Evolutionary conservation across 2,797 vertebrate genomes (phyloP).

Genomic region (Stomatorhinus walkeri): DNA sequence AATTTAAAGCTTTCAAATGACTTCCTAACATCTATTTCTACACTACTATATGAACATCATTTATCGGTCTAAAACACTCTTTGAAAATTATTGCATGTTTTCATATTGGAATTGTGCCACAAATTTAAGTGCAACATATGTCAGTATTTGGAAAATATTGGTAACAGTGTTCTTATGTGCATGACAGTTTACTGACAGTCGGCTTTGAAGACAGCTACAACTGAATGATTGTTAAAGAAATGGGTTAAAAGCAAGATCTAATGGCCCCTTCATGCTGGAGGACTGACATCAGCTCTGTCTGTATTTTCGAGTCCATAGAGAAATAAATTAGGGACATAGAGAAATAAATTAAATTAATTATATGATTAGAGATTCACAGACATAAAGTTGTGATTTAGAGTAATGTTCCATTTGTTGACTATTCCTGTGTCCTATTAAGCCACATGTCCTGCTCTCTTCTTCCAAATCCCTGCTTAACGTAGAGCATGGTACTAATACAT

Average conservation of each 20-base stretch:
- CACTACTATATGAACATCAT: background rate
- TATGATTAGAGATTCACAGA: background rate
- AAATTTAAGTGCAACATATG: background rate
- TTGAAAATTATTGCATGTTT: background rate
- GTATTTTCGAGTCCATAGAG: background rate
- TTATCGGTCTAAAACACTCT: background rate
- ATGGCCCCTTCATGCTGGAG: background rate
- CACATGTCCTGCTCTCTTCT: background rate
- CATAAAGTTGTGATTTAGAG: background rate
- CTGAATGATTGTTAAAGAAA: background rate
- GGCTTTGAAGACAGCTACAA: background rate
- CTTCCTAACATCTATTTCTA: background rate
- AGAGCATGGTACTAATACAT: background rate
- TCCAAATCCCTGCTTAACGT: background rate
- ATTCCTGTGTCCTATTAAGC: background rate
- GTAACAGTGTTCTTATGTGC: background rate
- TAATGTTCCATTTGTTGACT: background rate
- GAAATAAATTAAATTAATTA: background rate
- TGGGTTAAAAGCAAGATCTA: background rate
- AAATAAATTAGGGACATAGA: background rate
- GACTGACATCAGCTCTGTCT: background rate
- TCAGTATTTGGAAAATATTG: background rate
- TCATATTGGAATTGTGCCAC: background rate
- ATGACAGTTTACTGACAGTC: background rate
- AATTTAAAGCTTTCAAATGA: background rate